These are phyloP conservation scores for Tupaia tana DNA, from an alignment of 2,113 vertebrate genomes.

Conservation along the genomic window DNA sequence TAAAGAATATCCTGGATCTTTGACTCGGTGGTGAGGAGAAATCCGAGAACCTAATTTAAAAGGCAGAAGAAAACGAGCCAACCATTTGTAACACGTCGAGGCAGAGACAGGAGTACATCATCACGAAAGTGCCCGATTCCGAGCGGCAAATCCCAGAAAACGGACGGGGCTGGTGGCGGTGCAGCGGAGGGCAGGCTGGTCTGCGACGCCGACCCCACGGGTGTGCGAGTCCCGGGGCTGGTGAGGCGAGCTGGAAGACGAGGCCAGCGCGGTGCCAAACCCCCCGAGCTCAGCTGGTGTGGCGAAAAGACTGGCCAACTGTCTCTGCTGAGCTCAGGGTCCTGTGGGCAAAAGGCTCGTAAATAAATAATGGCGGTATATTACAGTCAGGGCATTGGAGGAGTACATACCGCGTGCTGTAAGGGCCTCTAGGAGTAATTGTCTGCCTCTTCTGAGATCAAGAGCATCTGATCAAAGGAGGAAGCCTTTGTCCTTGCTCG, in stretches of 20 bases:
- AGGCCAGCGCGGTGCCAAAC: not conserved
- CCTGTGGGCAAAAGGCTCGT: not conserved
- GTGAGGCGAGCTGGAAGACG: not conserved
- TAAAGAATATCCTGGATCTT: too few species aligned
- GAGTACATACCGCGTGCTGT: constrained; percentile 4
- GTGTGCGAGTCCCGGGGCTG: not conserved
- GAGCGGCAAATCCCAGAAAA: too few species aligned
- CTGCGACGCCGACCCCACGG: too few species aligned
- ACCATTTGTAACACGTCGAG: too few species aligned
- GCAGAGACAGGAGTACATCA: too few species aligned
- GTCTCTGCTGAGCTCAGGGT: not conserved
- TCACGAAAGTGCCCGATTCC: too few species aligned
- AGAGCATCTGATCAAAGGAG: not conserved
- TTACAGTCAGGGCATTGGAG: not conserved
- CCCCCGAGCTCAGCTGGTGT: not conserved
- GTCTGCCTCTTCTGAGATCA: not conserved
- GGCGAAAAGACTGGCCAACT: not conserved
- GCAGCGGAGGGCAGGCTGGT: too few species aligned
- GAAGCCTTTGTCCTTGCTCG: constrained; percentile 35
- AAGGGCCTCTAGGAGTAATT: not conserved
- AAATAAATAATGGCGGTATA: constrained; percentile 33
- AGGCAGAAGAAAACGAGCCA: too few species aligned
- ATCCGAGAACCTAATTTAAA: too few species aligned
- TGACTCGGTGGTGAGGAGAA: too few species aligned
- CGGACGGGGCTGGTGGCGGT: too few species aligned